These are phyloP conservation scores for Heteractis magnifica DNA, from an alignment of 92 coral and sea anemone species.

Conservation along the genomic window DNA sequence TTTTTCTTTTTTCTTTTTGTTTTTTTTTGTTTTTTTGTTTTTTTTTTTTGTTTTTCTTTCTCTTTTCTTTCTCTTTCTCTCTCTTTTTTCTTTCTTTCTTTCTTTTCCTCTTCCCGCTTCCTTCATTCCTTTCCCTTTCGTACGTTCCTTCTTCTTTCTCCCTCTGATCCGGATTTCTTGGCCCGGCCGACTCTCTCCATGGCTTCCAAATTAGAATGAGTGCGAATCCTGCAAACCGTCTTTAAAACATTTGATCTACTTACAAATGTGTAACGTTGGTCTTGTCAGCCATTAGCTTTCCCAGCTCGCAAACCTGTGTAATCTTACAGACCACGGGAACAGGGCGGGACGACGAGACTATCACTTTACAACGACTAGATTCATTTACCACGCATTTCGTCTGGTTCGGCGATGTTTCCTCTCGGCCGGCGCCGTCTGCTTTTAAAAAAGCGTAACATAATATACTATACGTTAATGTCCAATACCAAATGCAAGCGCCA, in stretches of 20 bases:
- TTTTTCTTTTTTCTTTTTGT: too few species aligned
- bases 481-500: neutral
- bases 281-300: neutral
- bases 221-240: neutral
- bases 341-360: neutral
- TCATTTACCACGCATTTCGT: neutral
- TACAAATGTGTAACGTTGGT: neutral
- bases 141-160: neutral
- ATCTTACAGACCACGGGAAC: neutral
- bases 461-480: too few species aligned
- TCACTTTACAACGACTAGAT: neutral
- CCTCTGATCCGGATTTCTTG: neutral
- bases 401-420: neutral
- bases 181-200: too few species aligned
- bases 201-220: neutral
- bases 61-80: too few species aligned
- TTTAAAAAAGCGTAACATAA: too few species aligned
- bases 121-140: too few species aligned
- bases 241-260: neutral
- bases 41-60: too few species aligned
- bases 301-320: neutral
- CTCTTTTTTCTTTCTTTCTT: too few species aligned
- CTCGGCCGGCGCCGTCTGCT: neutral
- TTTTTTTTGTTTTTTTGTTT: too few species aligned
- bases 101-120: too few species aligned